These are phyloP conservation scores for Ferrisia virgata DNA, from an alignment of 2,888 invertebrate species.

Conservation along the genomic window DNA sequence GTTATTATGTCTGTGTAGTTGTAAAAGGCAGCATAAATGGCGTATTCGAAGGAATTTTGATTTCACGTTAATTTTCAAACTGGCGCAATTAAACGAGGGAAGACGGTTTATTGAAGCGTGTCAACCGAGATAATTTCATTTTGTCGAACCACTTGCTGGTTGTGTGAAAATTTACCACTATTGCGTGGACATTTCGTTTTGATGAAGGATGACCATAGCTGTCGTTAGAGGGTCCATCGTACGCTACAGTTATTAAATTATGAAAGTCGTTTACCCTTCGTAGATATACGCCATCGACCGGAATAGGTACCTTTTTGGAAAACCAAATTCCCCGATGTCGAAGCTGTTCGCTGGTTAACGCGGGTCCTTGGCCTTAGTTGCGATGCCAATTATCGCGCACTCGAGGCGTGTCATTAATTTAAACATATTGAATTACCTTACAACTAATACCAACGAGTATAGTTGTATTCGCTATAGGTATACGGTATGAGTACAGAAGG, in stretches of 20 bases:
- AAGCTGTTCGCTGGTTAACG: not conserved
- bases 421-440: not conserved
- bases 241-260: not conserved
- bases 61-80: not conserved
- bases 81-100: slow-evolving; percentile 3
- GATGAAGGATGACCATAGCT: not conserved
- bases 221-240: not conserved
- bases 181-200: not conserved
- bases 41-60: slow-evolving; percentile 19
- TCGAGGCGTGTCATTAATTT: not conserved
- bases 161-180: slow-evolving; percentile 19
- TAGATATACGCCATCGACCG: too few species aligned
- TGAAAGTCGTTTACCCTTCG: slow-evolving; percentile 22
- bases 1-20: too few species aligned
- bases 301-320: not conserved
- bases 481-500: not conserved
- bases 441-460: not conserved
- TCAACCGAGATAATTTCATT: slow-evolving; percentile 19
- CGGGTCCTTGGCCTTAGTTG: not conserved
- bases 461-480: not conserved
- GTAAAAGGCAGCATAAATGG: not conserved
- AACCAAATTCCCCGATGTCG: slow-evolving; percentile 4
- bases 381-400: slow-evolving; percentile 2
- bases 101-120: not conserved
- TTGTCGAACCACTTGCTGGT: not conserved